Evolutionary conservation across 2,888 invertebrate genomes (phyloP), one percentile per base, ranked within the genome.

Genomic region (Zygothrica quintamaculata): DNA sequence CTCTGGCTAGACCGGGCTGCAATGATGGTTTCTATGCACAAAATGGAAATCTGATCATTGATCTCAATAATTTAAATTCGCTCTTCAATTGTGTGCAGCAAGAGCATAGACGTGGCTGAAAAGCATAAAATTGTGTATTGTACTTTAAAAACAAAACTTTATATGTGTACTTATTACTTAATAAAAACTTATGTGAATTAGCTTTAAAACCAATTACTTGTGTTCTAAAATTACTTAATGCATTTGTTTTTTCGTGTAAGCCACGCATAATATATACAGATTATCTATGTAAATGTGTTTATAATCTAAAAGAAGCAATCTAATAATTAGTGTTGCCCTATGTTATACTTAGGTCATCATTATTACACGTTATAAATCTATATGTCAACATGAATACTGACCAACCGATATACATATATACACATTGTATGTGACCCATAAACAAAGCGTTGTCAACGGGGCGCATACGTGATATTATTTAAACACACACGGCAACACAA

Each of bases 401-500:
- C 9, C 29, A 7, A 9, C 15, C 8, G 11, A 25, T 39, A 11
- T n/a, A 43, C 31, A 36, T 33, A 36, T 34, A 51, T 47, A 56
- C 52, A 57, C 29, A 29, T 9, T 52, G 42, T 26, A 55, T 36
- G 47, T 71, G 65, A 65, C 60, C 69, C 37, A 65, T 43, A 65
- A 71, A 55, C 48, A 33, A 15, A 5, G 50, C 36, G 31, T 52
- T 56, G 58, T 48, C 62, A 66, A 46, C 44, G 48, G 22, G 29
- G 65, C 75, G 61, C 61, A 74, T 65, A 67, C 65, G 65, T 75
- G 51, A 68, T 76, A 65, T 65, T 65, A 58, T 67, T 58, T 55
- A 60, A 60, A 57, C 51, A 65, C 51, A 65, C 15, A 40, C 8
- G 31, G 8, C 47, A 39, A n/a, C n/a, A n/a, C n/a, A n/a, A n/a